A percentile compares a stretch with the other conserved stretches of the same genome.
These are phyloP conservation scores for Synaphobranchus kaupii DNA, from an alignment of 2,797 vertebrate species.

Conservation along the genomic window DNA sequence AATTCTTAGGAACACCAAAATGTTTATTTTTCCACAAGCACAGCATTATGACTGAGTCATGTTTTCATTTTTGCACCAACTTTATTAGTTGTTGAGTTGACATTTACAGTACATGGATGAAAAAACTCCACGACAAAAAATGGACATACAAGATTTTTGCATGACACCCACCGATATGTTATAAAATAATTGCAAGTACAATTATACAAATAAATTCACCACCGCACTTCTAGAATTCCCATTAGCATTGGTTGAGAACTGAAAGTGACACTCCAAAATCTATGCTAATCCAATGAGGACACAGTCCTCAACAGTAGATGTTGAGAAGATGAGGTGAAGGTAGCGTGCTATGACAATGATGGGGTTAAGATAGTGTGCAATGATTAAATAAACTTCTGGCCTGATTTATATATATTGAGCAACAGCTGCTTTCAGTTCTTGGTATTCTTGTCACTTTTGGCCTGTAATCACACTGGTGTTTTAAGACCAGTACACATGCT, in stretches of 20 bases:
- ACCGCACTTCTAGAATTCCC: background rate
- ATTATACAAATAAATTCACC: background rate
- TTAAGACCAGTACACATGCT: background rate
- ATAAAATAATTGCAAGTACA: background rate
- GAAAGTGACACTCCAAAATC: background rate
- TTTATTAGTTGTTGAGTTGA: constrained; percentile 2
- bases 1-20: background rate
- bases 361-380: too few relatives aligned
- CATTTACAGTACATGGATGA: background rate
- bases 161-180: background rate
- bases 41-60: background rate
- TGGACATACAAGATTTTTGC: background rate
- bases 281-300: background rate
- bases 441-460: background rate
- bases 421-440: background rate
- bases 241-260: background rate
- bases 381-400: too few relatives aligned
- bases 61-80: background rate
- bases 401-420: background rate
- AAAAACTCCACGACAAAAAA: background rate
- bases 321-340: too few relatives aligned
- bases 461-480: background rate
- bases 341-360: too few relatives aligned
- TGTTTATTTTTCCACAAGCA: background rate
- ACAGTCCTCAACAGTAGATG: background rate